phyloP scores from a whole-genome alignment of 2,888 invertebrate genomes.

The Archaeoteleia sp. region DNA sequence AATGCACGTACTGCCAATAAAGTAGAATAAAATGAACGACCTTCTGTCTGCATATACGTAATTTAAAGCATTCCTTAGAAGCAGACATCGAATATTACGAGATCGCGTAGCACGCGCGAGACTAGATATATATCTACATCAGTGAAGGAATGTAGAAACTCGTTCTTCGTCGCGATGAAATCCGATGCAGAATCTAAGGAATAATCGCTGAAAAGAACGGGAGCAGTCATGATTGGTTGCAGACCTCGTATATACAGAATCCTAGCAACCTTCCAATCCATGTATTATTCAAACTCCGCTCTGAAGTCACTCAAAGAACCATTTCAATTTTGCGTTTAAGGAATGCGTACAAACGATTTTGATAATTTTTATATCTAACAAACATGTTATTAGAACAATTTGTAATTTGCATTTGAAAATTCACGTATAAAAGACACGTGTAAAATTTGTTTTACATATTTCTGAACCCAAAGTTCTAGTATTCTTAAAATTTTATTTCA shows the following conservation, averaged over 20 bases:
- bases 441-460: no score
- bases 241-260: slow-evolving; percentile 9
- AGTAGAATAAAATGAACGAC: not conserved
- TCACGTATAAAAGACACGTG: no score
- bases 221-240: slow-evolving; percentile 28
- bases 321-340: no score
- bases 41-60: slow-evolving; percentile 21
- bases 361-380: no score
- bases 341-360: no score
- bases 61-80: slow-evolving; percentile 25
- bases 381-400: no score
- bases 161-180: slow-evolving; percentile 33
- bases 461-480: no score
- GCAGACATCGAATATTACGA: slow-evolving; percentile 23
- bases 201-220: slow-evolving; percentile 36
- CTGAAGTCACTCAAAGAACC: no score
- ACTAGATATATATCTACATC: slow-evolving; percentile 27
- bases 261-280: slow-evolving; percentile 5
- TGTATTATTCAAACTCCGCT: slow-evolving; percentile 11
- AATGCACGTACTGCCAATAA: no score
- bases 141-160: slow-evolving; percentile 28
- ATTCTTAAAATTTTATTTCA: no score
- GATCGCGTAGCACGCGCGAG: slow-evolving; percentile 23
- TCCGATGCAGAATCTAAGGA: slow-evolving; percentile 28
- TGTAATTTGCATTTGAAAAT: no score